Percentiles rank a stretch among this genome's conserved stretches.
Evolutionary conservation across 2,113 vertebrate genomes (phyloP).

Genomic region (Macaca nemestrina): DNA sequence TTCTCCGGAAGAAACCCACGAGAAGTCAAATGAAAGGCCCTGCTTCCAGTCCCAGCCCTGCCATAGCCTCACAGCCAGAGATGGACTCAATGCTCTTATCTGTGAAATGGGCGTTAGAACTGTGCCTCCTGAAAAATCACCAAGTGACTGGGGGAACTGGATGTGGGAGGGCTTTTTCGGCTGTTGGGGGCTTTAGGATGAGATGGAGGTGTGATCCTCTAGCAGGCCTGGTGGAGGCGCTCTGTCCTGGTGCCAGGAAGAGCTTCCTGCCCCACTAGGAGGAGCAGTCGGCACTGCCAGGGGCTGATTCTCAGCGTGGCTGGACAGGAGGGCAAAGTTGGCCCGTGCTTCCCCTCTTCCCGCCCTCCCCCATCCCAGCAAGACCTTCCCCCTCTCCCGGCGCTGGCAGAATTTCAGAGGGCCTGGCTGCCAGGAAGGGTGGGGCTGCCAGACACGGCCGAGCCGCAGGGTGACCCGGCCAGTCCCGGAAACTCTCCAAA

Average conservation of each 20-base stretch:
- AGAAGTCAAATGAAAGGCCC: too few species aligned
- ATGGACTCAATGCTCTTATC: neutral
- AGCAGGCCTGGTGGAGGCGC: rapidly evolving
- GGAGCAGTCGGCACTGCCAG: slow-evolving; percentile 48
- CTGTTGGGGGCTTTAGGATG: too few species aligned
- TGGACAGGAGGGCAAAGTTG: neutral
- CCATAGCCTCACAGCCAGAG: too few species aligned
- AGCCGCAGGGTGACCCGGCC: slow-evolving; percentile 56
- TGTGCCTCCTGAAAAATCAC: neutral
- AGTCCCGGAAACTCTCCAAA: slow-evolving; percentile 69
- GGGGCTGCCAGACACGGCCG: slow-evolving; percentile 62
- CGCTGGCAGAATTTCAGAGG: slow-evolving; percentile 57
- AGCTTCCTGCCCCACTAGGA: slow-evolving; percentile 50
- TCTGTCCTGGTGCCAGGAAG: neutral
- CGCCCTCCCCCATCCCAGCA: neutral
- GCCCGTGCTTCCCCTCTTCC: rapidly evolving
- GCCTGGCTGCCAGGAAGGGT: slow-evolving; percentile 76
- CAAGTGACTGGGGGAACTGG: neutral
- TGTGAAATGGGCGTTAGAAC: slow-evolving; percentile 28
- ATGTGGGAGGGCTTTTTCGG: neutral
- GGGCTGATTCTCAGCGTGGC: neutral
- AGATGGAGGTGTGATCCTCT: rapidly evolving
- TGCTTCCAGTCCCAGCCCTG: neutral
- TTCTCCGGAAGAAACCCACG: too few species aligned
- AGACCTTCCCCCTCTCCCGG: neutral